phyloP scores from a whole-genome alignment of 2,797 vertebrate species.

The Zenarchopterus dispar region DNA sequence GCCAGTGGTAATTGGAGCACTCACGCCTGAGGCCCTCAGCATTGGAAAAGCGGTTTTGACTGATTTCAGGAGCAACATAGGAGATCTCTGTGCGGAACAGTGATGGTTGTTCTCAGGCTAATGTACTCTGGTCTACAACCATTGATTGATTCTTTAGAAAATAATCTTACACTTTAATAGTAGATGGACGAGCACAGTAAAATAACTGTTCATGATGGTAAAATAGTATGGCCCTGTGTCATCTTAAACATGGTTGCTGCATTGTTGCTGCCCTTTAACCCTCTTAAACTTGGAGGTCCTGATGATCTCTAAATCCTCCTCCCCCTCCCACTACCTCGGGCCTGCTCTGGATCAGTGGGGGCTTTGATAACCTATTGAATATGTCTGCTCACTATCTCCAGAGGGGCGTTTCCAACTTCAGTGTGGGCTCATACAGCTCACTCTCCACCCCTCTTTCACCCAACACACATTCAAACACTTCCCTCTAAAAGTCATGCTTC shows the following conservation, averaged over 20 bases:
- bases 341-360: slow-evolving; percentile 18
- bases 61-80: no score
- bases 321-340: slow-evolving; percentile 23
- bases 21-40: no score
- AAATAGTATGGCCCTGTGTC: no score
- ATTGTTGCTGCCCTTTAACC: neutral
- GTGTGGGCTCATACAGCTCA: slow-evolving; percentile 33
- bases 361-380: slow-evolving; percentile 21
- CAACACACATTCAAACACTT: slow-evolving; percentile 7
- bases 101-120: no score
- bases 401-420: slow-evolving; percentile 16
- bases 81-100: no score
- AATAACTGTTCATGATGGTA: no score
- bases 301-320: slow-evolving; percentile 34
- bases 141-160: no score
- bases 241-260: neutral
- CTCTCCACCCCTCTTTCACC: slow-evolving; percentile 20
- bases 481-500: slow-evolving; percentile 27
- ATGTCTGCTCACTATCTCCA: slow-evolving; percentile 14
- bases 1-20: no score
- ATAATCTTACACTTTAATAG: no score
- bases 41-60: no score
- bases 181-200: no score
- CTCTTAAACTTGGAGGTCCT: slow-evolving; percentile 6
- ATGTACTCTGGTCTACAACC: no score